phyloP scores from a whole-genome alignment of 2,797 vertebrate genomes.

The Melanotaenia trifasciata region DNA sequence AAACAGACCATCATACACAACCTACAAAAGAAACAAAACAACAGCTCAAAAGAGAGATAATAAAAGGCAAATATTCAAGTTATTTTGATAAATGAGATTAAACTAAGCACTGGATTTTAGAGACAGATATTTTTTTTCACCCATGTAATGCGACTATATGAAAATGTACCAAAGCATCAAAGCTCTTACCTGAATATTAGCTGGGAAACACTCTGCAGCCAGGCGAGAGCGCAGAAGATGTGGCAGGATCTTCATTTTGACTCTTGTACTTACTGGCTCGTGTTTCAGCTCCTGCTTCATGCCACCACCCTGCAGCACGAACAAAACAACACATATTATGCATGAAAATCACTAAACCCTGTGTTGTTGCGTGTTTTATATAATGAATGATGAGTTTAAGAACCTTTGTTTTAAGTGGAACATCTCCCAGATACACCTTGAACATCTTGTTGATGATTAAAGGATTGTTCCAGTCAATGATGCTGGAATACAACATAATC shows the following conservation, averaged over 20 bases:
- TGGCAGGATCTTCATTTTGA: constrained; percentile 97
- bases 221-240: constrained; percentile 94
- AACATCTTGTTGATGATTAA: constrained; percentile 96
- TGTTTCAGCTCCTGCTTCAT: constrained; percentile 96
- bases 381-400: constrained; percentile 16
- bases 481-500: constrained; percentile 80
- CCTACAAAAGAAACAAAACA: constrained; percentile 75
- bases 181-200: constrained; percentile 93
- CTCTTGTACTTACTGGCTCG: constrained; percentile 96
- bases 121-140: too few species aligned
- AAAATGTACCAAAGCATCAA: neutral
- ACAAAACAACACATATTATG: neutral
- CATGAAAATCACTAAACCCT: neutral
- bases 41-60: too few species aligned
- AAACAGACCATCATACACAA: constrained; percentile 98
- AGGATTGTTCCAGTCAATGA: constrained; percentile 98
- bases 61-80: too few species aligned
- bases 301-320: constrained; percentile 83
- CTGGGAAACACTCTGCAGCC: constrained; percentile 95
- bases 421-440: constrained; percentile 97
- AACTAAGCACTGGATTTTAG: too few species aligned
- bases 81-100: too few species aligned
- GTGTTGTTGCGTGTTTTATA: neutral
- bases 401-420: constrained; percentile 98
- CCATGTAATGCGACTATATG: too few species aligned